A percentile compares a stretch with the other conserved stretches of the same genome.
phyloP scores from a whole-genome alignment of 2,797 vertebrate genomes.

The Psittacula echo region DNA sequence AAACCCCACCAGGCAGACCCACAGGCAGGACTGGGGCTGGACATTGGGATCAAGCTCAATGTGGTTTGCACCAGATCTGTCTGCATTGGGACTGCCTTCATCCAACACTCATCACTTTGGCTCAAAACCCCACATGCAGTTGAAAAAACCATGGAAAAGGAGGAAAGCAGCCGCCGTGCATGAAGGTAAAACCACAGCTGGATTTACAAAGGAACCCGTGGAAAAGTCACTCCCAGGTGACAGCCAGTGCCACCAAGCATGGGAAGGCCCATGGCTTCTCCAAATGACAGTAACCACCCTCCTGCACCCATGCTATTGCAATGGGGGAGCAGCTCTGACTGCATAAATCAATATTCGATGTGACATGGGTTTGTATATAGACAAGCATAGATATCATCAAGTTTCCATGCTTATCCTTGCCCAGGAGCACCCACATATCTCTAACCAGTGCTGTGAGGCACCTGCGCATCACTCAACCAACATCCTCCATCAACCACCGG shows the following conservation, averaged over 20 bases:
- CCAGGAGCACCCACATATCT: background rate
- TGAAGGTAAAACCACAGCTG: fast-evolving
- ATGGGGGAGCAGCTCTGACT: fast-evolving
- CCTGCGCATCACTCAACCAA: fast-evolving
- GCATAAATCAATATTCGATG: background rate
- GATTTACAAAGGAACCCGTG: background rate
- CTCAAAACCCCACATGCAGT: background rate
- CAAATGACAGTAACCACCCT: fast-evolving
- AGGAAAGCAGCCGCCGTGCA: background rate
- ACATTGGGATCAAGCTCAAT: fast-evolving
- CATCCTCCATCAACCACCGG: fast-evolving
- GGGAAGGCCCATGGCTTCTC: background rate
- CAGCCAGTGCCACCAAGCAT: background rate
- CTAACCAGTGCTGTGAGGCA: background rate
- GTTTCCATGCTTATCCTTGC: background rate
- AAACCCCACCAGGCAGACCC: too few relatives aligned
- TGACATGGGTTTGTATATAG: fast-evolving
- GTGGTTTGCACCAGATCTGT: background rate
- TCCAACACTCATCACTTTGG: fast-evolving
- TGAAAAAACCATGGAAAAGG: background rate
- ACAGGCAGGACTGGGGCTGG: fast-evolving
- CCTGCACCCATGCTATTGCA: fast-evolving
- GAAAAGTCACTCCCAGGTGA: background rate
- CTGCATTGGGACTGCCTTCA: background rate
- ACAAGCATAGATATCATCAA: background rate